Evolutionary conservation across 2,888 invertebrate species (phyloP).

Genomic region (Allacma fusca): DNA sequence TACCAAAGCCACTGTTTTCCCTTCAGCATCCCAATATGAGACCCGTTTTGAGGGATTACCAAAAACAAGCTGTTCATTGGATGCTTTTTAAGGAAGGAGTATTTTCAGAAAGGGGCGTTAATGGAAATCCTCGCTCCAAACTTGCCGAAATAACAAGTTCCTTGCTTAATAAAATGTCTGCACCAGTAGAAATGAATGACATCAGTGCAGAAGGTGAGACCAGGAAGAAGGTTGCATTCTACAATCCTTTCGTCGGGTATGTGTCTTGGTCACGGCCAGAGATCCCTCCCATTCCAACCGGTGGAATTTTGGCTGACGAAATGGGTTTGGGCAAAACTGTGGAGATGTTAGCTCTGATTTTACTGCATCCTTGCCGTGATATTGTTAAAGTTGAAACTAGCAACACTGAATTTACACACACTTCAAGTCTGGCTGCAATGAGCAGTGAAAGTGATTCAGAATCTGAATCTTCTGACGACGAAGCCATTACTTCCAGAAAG

Average conservation of each 20-base stretch:
- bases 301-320: constrained; percentile 81
- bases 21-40: constrained; percentile 66
- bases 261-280: constrained; percentile 60
- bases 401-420: too few species aligned
- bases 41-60: constrained; percentile 73
- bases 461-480: constrained; percentile 23
- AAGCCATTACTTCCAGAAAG: neutral
- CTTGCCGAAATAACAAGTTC: constrained; percentile 28
- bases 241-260: constrained; percentile 53
- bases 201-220: neutral
- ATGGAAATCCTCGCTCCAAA: too few species aligned
- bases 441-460: constrained; percentile 36
- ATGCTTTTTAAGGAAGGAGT: constrained; percentile 71
- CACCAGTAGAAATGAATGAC: constrained; percentile 46
- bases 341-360: constrained; percentile 74
- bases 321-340: constrained; percentile 86
- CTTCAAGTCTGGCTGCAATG: too few species aligned
- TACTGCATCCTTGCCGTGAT: constrained; percentile 67
- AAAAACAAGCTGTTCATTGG: constrained; percentile 74
- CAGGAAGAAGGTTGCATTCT: constrained; percentile 36
- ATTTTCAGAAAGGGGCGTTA: neutral
- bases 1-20: constrained; percentile 44
- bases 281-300: constrained; percentile 65
- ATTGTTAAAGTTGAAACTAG: constrained; percentile 41
- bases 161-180: constrained; percentile 57